These are phyloP conservation scores for Corticium candelabrum DNA, from an alignment of 37 sponge, comb jelly and placozoan genomes.

Conservation along the genomic window DNA sequence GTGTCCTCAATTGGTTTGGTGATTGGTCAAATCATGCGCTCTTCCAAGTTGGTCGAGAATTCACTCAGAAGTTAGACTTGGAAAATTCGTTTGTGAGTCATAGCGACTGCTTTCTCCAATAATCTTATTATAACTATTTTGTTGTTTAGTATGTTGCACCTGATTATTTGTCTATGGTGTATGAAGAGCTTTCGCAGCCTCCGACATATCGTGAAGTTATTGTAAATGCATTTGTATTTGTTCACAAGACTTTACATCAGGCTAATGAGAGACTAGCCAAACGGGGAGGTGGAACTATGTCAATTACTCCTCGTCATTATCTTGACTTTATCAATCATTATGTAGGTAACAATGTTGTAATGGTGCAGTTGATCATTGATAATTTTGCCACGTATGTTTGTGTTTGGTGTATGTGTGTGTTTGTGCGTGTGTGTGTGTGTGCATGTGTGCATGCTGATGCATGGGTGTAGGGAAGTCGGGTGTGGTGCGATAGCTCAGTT, in stretches of 20 bases:
- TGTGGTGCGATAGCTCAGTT: no score
- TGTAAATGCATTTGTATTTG: conserved; percentile 86
- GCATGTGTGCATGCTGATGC: no score
- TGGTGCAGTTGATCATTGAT: no score
- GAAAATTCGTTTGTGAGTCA: conserved; percentile 52
- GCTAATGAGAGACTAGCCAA: conserved; percentile 72
- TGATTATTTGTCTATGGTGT: conserved; percentile 55
- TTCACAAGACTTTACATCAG: conserved; percentile 87
- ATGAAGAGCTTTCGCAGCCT: conserved; percentile 36
- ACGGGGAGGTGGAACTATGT: conserved; percentile 65
- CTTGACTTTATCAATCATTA: conserved; percentile 93
- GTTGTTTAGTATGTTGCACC: conserved; percentile 23
- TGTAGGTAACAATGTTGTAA: conserved; percentile 33
- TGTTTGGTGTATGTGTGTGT: no score
- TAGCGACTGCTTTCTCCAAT: conserved; percentile 6
- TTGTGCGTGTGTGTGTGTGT: no score
- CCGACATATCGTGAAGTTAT: conserved; percentile 70
- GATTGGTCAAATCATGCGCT: conserved; percentile 93
- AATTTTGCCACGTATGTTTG: no score
- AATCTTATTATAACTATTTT: neutral
- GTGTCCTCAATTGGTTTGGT: conserved; percentile 98
- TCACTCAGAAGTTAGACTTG: conserved; percentile 85
- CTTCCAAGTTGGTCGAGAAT: conserved; percentile 90
- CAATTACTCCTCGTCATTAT: conserved; percentile 85
- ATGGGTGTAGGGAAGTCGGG: no score